A percentile compares a stretch with the other conserved stretches of the same genome.
These are phyloP conservation scores for Spheniscus humboldti DNA, from an alignment of 2,797 vertebrate genomes.

Conservation along the genomic window DNA sequence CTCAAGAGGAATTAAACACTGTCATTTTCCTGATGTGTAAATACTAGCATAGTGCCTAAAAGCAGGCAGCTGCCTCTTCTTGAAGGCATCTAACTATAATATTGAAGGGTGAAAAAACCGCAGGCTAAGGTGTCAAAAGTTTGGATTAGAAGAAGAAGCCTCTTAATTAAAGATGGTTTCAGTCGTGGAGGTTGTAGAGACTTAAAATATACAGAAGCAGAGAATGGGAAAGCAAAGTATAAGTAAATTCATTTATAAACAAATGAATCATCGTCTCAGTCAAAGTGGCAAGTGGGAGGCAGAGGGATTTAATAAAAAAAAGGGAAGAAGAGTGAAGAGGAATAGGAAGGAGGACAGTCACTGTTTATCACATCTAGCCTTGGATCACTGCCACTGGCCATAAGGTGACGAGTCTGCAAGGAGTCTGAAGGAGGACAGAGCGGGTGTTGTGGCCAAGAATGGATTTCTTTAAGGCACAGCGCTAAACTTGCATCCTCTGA, in stretches of 20 bases:
- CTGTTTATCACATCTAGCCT: neutral
- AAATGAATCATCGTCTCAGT: neutral
- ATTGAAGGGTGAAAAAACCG: neutral
- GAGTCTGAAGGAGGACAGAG: neutral
- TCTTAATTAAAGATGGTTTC: neutral
- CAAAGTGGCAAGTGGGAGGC: neutral
- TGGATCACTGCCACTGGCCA: neutral
- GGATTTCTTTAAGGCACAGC: conserved; percentile 3
- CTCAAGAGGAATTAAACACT: neutral
- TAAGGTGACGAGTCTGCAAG: neutral
- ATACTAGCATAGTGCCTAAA: neutral
- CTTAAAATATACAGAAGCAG: neutral
- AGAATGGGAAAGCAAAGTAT: neutral
- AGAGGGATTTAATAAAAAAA: neutral
- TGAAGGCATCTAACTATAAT: neutral
- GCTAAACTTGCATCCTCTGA: neutral
- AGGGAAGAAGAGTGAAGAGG: neutral
- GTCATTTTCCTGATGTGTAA: neutral
- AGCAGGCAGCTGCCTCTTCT: neutral
- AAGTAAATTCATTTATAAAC: neutral
- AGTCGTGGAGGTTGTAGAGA: neutral
- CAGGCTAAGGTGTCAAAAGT: neutral
- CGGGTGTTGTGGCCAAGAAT: neutral
- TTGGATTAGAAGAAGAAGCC: neutral
- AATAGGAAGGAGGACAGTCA: neutral